Base-by-base conservation (phyloP, 2,113 vertebrate species). In the Cephalopterus ornatus region DNA sequence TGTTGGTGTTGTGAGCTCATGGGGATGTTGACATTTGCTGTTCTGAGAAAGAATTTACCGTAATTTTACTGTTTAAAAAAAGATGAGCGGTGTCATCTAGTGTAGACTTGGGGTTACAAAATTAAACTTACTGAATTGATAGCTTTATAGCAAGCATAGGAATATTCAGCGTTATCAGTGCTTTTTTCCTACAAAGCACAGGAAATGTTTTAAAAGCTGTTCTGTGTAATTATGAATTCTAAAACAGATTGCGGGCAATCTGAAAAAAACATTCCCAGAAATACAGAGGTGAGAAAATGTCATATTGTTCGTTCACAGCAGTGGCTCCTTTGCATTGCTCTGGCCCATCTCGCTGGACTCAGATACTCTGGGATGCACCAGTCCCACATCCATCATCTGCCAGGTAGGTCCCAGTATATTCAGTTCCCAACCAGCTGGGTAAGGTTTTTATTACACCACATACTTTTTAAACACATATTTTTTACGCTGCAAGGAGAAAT, bases 321-420 rank as follows among this genome's bases (percentile, higher is more conserved):
- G 4, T 44, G 47, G 13, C 26, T 58, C 26, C 32, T 87, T 39
- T 47, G 42, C 52, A 37, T 41, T 3, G 3, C 58, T 44, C 37
- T 41, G 52, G 32, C n/a, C 35, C 12, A 9, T 20, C 61, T 70
- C 0, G 0, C 49, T 55, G 2, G 1, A 16, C 22, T 49, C 5
- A 0, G 52, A 18, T 39, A 46, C 17, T 21, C 11, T 0, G 11
- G 75, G 35, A 22, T 35, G 44, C 0, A 2, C 16, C 1, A 1
- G 18, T 87, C 53, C 63, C 49, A n/a, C n/a, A 7, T 22, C 62
- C 30, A 8, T 28, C 39, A 5, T 14, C 0, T 62, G 27, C 50
- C 65, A 52, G 70, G 30, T 14, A 10, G 11, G 8, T 39, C 20
- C 26, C 47, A 27, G 10, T 0, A 2, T 62, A 11, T 56, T 47